Evolutionary conservation across 1,140 invertebrate species (phyloP).

Genomic region (Gonatopus flavifemur): DNA sequence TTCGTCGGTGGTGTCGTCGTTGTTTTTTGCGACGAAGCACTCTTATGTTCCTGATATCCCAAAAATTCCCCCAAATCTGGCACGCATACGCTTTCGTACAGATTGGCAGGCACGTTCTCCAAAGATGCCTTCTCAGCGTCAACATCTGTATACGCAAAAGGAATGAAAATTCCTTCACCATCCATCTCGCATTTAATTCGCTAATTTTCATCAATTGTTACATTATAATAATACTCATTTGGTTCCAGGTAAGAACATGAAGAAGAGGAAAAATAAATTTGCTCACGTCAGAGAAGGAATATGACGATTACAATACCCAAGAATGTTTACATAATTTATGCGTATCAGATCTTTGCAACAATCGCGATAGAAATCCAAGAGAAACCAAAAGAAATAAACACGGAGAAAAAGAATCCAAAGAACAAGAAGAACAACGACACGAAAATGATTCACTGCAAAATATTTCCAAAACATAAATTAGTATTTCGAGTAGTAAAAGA

Average conservation of each 20-base stretch:
- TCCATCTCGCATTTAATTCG: background rate
- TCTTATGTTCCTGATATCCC: conserved; percentile 59
- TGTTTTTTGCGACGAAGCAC: conserved; percentile 50
- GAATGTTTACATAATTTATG: conserved; percentile 17
- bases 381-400: no score
- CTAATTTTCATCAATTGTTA: background rate
- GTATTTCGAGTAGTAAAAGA: no score
- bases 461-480: no score
- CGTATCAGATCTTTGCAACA: background rate
- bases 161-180: conserved; percentile 25
- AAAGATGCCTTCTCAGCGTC: conserved; percentile 67
- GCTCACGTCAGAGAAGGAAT: no score
- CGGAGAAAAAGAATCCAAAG: no score
- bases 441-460: no score
- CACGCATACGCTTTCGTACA: conserved; percentile 79
- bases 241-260: no score
- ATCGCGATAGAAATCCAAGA: no score
- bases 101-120: conserved; percentile 66
- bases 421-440: no score
- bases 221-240: background rate
- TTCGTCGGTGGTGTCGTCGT: conserved; percentile 49
- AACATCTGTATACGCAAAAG: conserved; percentile 63
- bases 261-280: no score
- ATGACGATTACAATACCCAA: conserved; percentile 24
- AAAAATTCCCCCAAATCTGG: conserved; percentile 75